Base-by-base conservation (phyloP, 2,113 vertebrate species). In the Phodopus roborovskii region DNA sequence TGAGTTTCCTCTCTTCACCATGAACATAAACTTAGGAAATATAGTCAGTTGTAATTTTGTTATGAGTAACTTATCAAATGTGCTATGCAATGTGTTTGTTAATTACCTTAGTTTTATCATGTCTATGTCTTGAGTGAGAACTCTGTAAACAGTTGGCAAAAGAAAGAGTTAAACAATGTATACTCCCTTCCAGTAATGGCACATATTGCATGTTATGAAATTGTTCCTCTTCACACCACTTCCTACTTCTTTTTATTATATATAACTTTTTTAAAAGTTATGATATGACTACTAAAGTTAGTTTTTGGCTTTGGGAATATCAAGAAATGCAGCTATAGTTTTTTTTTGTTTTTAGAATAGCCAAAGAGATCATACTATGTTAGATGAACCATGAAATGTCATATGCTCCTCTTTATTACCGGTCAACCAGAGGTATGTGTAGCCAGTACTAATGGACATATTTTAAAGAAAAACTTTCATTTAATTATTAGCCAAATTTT, bases 391-490 rank as follows among this genome's bases (percentile, higher is more conserved):
- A 45, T 71, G n/a, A 66, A 79, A 79, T 39, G n/a, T 36, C 81
- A 5, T 13, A 13, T 64, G 17, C 48, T 96, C 39, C 22, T 93
- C 42, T 75, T 89, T 70, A 42, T 83, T 83, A 70, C 42, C 75
- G 79, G 48, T 88, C 62, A 92, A n/a, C 19, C 7, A 71, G n/a
- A 92, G 75, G 78, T 81, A 94, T 70, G 11, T 79, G 82, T 58
- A 78, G 74, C 90, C 10, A 30, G 2, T 58, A 39, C 93, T 91
- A 88, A 88, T 64, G 73, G 88, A 73, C 2, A 90, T 19, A 84
- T 42, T 85, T n/a, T 92, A 93, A 88, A 88, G 30, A 78, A 79
- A 87, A 74, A 71, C 60, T 90, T 92, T 45, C n/a, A n/a, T n/a
- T 45, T 45, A 45, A 45, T 45, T 45, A 45, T 45, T 45, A 45